phyloP scores from a whole-genome alignment of 2,113 vertebrate species.

The Anolis carolinensis region DNA sequence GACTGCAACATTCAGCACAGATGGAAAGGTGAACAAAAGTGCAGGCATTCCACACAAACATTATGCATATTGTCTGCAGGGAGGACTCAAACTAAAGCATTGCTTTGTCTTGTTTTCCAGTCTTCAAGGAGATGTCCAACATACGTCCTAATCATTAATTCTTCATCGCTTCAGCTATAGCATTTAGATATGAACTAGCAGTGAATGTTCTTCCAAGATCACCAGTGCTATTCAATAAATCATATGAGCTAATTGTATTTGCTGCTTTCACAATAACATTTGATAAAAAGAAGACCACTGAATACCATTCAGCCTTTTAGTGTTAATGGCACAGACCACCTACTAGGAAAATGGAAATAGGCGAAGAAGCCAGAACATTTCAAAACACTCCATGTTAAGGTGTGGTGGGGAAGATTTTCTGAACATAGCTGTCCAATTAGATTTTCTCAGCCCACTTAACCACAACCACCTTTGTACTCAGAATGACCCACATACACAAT shows the following conservation, averaged over 20 bases:
- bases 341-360: background rate
- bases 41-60: conserved; percentile 1
- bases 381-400: background rate
- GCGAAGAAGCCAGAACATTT: background rate
- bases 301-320: conserved; percentile 13
- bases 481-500: conserved; percentile 1
- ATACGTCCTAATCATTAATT: background rate
- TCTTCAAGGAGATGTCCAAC: background rate
- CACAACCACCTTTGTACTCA: conserved; percentile 27
- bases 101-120: background rate
- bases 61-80: background rate
- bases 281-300: background rate
- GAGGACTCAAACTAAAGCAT: conserved; percentile 4
- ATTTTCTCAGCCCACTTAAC: background rate
- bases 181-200: background rate
- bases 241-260: background rate
- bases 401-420: background rate
- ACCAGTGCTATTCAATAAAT: conserved; percentile 1
- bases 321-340: background rate
- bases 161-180: background rate
- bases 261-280: background rate
- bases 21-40: conserved; percentile 23
- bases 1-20: conserved; percentile 5
- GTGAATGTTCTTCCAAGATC: background rate
- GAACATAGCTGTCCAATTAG: background rate